Conservation (phyloP, 1,140 invertebrate species). For the Chrysopa pallens region DNA sequence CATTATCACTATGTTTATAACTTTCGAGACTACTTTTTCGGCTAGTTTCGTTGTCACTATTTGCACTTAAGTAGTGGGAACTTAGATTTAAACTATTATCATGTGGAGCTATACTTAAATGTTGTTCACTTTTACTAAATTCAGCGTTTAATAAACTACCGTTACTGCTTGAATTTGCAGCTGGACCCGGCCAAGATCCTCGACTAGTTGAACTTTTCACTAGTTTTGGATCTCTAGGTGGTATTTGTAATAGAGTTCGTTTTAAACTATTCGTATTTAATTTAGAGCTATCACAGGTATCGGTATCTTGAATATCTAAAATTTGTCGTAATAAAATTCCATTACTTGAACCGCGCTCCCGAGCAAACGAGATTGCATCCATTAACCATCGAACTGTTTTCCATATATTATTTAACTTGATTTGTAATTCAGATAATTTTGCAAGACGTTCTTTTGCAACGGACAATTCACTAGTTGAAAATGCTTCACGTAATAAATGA, state of each 20-base stretch:
- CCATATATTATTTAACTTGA: constrained; percentile 71
- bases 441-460: constrained; percentile 67
- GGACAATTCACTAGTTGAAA: constrained; percentile 71
- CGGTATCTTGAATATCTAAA: constrained; percentile 22
- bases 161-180: constrained; percentile 30
- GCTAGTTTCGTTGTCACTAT: constrained; percentile 27
- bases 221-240: constrained; percentile 49
- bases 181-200: constrained; percentile 68
- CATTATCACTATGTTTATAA: constrained; percentile 20
- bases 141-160: constrained; percentile 39
- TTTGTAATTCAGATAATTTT: constrained; percentile 64
- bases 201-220: constrained; percentile 56
- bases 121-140: constrained; percentile 69
- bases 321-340: constrained; percentile 15
- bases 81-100: constrained; percentile 12
- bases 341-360: constrained; percentile 41
- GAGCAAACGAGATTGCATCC: constrained; percentile 80
- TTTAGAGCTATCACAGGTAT: constrained; percentile 13
- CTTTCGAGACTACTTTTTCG: constrained; percentile 31
- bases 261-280: constrained; percentile 16
- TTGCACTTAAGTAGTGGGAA: constrained; percentile 26
- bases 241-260: constrained; percentile 41
- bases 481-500: constrained; percentile 82
- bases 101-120: constrained; percentile 36
- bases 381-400: constrained; percentile 87